Percentiles rank a stretch among this genome's conserved stretches.
phyloP scores from a whole-genome alignment of 2,113 vertebrate genomes.

The Chlorodrepanis virens region DNA sequence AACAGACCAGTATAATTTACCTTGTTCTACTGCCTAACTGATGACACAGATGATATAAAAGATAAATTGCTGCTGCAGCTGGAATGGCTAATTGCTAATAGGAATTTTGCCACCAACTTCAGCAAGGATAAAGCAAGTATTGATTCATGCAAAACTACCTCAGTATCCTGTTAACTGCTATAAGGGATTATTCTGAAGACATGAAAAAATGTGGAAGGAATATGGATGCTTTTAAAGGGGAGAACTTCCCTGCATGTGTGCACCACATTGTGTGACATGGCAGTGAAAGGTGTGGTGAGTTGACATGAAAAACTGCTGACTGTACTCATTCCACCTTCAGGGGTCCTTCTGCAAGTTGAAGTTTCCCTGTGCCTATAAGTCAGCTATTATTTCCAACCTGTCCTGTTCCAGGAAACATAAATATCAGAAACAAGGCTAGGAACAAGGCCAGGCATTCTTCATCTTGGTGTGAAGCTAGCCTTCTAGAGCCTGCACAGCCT shows the following conservation, averaged over 20 bases:
- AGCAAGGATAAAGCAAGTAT: not conserved
- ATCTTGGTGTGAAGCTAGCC: not conserved
- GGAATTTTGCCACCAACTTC: not conserved
- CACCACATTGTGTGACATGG: not conserved
- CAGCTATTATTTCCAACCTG: not conserved
- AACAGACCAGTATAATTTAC: not conserved
- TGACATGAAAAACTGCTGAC: not conserved
- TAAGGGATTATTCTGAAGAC: not conserved
- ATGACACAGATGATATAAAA: not conserved
- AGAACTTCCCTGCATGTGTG: not conserved
- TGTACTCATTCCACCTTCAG: not conserved
- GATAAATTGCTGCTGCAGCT: not conserved
- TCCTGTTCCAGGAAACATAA: not conserved
- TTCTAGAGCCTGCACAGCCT: not conserved
- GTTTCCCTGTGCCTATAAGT: not conserved
- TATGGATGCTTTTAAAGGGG: not conserved
- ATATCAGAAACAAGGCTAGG: not conserved
- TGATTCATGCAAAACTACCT: not conserved
- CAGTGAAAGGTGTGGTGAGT: not conserved
- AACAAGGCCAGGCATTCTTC: not conserved
- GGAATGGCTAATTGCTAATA: not conserved
- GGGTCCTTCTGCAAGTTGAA: not conserved
- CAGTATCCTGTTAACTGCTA: not conserved
- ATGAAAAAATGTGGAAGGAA: not conserved
- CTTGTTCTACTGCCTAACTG: not conserved